Evolutionary conservation across 2,888 invertebrate genomes (phyloP).

Genomic region (Julus scanicus): DNA sequence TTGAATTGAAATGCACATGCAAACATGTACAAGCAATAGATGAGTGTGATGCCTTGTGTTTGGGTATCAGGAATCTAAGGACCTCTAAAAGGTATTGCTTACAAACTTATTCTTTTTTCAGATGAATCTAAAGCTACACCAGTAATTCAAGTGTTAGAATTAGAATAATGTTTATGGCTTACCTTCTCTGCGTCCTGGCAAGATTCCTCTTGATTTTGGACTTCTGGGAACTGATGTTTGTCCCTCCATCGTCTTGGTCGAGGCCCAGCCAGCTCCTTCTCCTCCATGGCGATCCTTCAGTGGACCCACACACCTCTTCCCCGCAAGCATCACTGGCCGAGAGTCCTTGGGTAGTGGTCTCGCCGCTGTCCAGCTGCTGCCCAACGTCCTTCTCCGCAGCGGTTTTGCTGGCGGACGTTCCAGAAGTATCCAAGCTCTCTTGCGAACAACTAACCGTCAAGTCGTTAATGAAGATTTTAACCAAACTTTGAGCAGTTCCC

Average conservation of each 20-base stretch:
- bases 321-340: conserved; percentile 8
- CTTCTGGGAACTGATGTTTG: conserved; percentile 46
- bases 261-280: conserved; percentile 90
- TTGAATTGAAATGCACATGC: too few relatives aligned
- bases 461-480: conserved; percentile 60
- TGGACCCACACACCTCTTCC: background rate
- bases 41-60: too few relatives aligned
- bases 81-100: too few relatives aligned
- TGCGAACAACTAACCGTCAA: conserved; percentile 60
- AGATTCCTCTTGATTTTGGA: conserved; percentile 54
- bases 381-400: conserved; percentile 42
- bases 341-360: background rate
- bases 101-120: too few relatives aligned
- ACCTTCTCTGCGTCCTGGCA: conserved; percentile 55
- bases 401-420: conserved; percentile 55
- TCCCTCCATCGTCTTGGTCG: conserved; percentile 70
- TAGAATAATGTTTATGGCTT: background rate
- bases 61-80: too few relatives aligned
- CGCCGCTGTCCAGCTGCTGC: background rate
- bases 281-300: conserved; percentile 72
- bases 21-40: too few relatives aligned
- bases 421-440: conserved; percentile 58
- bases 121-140: too few relatives aligned
- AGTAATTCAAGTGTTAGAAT: too few relatives aligned
- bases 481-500: conserved; percentile 57